A percentile compares a stretch with the other conserved stretches of the same genome.
phyloP scores from a whole-genome alignment of 2,888 invertebrate genomes.

The Acleris sparsana region DNA sequence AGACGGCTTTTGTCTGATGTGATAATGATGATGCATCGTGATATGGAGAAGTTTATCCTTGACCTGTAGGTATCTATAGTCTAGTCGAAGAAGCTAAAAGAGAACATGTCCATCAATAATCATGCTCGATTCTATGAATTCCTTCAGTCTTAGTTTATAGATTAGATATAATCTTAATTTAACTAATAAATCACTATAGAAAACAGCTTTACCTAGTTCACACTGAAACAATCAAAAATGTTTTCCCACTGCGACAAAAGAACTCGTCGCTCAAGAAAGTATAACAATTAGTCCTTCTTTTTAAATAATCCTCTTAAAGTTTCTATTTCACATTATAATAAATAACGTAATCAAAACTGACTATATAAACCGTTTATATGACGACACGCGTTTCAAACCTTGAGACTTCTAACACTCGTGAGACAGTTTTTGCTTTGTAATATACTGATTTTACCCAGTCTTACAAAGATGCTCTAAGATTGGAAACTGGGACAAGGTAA shows the following conservation, averaged over 20 bases:
- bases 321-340: background rate
- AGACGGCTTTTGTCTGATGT: no score
- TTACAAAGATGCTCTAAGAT: constrained; percentile 12
- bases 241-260: constrained; percentile 17
- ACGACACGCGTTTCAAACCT: background rate
- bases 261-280: background rate
- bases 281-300: no score
- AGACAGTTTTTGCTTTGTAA: constrained; percentile 10
- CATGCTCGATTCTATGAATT: no score
- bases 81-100: no score
- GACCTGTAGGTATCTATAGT: no score
- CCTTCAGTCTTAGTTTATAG: background rate
- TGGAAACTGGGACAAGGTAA: constrained; percentile 16
- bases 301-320: no score
- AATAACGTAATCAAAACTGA: background rate
- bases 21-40: no score
- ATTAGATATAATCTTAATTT: constrained; percentile 2
- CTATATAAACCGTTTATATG: background rate
- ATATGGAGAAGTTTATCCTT: no score
- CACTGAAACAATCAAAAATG: constrained; percentile 23
- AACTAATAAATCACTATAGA: constrained; percentile 8
- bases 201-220: constrained; percentile 17
- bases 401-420: constrained; percentile 3
- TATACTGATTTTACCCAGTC: constrained; percentile 2
- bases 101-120: no score